Evolutionary conservation across 2,113 vertebrate genomes (phyloP), one percentile per base, ranked within the genome.

Genomic region (Megalops atlanticus): DNA sequence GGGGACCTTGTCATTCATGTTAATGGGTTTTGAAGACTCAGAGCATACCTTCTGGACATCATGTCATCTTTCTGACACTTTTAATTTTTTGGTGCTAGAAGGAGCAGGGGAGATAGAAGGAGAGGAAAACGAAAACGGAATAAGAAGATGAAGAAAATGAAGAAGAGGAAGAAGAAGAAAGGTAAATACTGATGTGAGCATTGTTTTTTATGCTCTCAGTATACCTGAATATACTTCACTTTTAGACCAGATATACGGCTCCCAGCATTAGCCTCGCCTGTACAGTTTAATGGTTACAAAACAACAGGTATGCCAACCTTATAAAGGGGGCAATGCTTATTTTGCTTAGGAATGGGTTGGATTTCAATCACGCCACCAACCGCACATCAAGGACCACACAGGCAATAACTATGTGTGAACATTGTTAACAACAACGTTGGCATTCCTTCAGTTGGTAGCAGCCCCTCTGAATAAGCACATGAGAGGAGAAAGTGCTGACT

Each of bases 11-110:
- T 77, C 81, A 86, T 88, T 93, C 86, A 90, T 76, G 1, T 58
- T 88, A 91, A 93, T 90, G 78, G 85, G 85, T 93, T 91, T 68
- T 89, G 89, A 94, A 86, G 87, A 90, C 80, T 82, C 81, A 82
- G 80, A 87, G 86, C 83, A 79, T 87, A 85, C 84, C 85, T 85
- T 81, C 84, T 89, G 90, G 90, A 92, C 86, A 89, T 77, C 64
- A 27, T 90, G 86, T 88, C 86, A 91, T 90, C 86, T 88, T 87
- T 78, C 86, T 89, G 84, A 89, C 87, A 88, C 83, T 0, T 38
- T 87, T 86, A 78, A 85, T 91, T 88, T 84, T 47, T 78, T 83
- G 83, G 80, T 14, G 36, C 84, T 79, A 71, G 64, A 45, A 86
- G 85, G 83, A 68, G 86, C 21, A 76, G 47, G 83, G 78, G 49